Conservation (phyloP, 2,797 vertebrate species). For the Botia kubotai region DNA sequence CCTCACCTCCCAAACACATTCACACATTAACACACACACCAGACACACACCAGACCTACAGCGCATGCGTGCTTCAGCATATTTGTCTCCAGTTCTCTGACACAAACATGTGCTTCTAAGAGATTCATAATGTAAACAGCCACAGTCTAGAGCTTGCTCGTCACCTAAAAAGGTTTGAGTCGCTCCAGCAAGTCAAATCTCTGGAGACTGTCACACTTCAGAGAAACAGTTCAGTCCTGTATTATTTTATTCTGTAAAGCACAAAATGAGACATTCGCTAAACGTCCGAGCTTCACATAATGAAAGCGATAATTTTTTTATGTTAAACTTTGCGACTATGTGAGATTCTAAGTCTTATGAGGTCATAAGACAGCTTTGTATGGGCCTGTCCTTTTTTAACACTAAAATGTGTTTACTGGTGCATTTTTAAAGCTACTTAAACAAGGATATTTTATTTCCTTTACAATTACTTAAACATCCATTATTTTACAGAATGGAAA, state of each 20-base stretch:
- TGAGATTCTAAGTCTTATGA: too few species aligned
- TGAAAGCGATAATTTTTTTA: not conserved
- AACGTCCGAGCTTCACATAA: not conserved
- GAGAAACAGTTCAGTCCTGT: not conserved
- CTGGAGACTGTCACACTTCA: slow-evolving; percentile 58
- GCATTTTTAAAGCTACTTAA: not conserved
- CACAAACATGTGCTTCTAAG: slow-evolving; percentile 69
- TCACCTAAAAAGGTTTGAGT: slow-evolving; percentile 71
- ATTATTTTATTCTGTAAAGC: too few species aligned
- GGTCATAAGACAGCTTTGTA: too few species aligned
- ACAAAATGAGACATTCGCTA: too few species aligned
- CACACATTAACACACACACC: slow-evolving; percentile 38
- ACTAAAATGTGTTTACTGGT: not conserved
- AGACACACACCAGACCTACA: slow-evolving; percentile 33
- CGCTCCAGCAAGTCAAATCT: slow-evolving; percentile 57
- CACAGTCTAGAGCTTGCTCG: slow-evolving; percentile 45
- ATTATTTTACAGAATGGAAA: slow-evolving; percentile 32
- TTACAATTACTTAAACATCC: not conserved
- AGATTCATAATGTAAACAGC: slow-evolving; percentile 68
- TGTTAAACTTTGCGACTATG: not conserved
- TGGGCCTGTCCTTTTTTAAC: not conserved
- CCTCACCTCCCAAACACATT: slow-evolving; percentile 30
- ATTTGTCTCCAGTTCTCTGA: slow-evolving; percentile 63
- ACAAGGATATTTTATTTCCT: not conserved
- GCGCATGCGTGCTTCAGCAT: slow-evolving; percentile 10